Conservation (phyloP, 2,797 vertebrate species). For the Sparidentex hasta region DNA sequence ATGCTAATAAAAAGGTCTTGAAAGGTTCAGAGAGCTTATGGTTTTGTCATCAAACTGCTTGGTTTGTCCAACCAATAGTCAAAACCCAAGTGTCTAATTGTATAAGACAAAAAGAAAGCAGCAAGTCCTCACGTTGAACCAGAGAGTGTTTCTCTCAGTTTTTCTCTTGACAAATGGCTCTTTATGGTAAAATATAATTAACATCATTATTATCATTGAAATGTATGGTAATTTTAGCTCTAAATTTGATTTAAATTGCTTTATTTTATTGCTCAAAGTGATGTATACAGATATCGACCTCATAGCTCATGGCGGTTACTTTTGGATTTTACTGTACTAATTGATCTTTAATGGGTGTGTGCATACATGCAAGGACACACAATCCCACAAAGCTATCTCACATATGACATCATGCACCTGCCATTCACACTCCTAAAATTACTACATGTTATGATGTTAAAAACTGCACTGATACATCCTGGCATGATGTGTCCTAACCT, state of each 20-base stretch:
- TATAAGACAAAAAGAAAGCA: background rate
- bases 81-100: too few relatives aligned
- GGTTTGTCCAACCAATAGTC: too few relatives aligned
- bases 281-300: too few relatives aligned
- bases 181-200: background rate
- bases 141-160: too few relatives aligned
- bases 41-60: background rate
- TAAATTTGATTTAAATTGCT: background rate
- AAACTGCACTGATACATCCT: slow-evolving; percentile 77
- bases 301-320: background rate
- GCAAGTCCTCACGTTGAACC: background rate
- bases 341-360: background rate
- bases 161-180: background rate
- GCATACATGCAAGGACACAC: slow-evolving; percentile 5
- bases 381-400: slow-evolving; percentile 20
- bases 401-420: slow-evolving; percentile 55
- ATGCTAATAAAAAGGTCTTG: background rate
- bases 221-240: background rate
- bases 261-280: background rate
- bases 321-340: background rate
- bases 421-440: slow-evolving; percentile 62
- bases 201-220: background rate
- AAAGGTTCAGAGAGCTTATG: background rate
- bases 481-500: slow-evolving; percentile 84
- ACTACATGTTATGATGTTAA: slow-evolving; percentile 73